These are phyloP conservation scores for Myiozetetes cayanensis DNA, from an alignment of 2,113 vertebrate genomes.

Conservation along the genomic window DNA sequence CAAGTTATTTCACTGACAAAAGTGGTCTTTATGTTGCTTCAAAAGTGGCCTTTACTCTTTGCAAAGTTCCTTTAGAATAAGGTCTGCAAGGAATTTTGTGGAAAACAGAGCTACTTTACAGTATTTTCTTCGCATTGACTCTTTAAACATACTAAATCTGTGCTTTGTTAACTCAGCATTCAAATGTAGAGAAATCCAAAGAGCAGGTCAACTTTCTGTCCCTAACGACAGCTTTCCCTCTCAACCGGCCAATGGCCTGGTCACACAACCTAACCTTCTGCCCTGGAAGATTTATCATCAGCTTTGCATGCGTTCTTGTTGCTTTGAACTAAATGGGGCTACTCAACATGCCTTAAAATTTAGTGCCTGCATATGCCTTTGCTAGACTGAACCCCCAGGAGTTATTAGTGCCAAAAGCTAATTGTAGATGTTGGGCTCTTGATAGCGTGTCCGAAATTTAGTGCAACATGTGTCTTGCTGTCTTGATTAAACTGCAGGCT, in stretches of 20 bases:
- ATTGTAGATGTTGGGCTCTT: background rate
- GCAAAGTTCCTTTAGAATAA: constrained; percentile 65
- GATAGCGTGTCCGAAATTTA: background rate
- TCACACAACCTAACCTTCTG: constrained; percentile 60
- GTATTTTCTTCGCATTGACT: constrained; percentile 56
- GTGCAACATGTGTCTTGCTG: rapidly evolving
- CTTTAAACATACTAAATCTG: constrained; percentile 67
- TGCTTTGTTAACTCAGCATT: constrained; percentile 67
- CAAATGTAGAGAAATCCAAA: constrained; percentile 65
- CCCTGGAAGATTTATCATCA: constrained; percentile 66
- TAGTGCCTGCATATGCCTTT: background rate
- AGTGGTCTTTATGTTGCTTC: constrained; percentile 57
- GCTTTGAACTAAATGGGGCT: constrained; percentile 22
- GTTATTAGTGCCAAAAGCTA: background rate
- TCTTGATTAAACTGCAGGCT: background rate
- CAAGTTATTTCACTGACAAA: constrained; percentile 69
- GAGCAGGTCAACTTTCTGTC: constrained; percentile 53
- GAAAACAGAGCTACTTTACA: constrained; percentile 65
- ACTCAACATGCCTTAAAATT: background rate
- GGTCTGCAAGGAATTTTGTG: constrained; percentile 38
- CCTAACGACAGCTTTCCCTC: constrained; percentile 49
- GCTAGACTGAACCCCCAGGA: rapidly evolving
- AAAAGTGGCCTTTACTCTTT: constrained; percentile 67
- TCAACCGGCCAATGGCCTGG: constrained; percentile 39
- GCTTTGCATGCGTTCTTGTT: constrained; percentile 15